Percentiles rank a stretch among this genome's conserved stretches.
Conservation (phyloP, 2,888 invertebrate species). For the Asteroscopus sphinx region DNA sequence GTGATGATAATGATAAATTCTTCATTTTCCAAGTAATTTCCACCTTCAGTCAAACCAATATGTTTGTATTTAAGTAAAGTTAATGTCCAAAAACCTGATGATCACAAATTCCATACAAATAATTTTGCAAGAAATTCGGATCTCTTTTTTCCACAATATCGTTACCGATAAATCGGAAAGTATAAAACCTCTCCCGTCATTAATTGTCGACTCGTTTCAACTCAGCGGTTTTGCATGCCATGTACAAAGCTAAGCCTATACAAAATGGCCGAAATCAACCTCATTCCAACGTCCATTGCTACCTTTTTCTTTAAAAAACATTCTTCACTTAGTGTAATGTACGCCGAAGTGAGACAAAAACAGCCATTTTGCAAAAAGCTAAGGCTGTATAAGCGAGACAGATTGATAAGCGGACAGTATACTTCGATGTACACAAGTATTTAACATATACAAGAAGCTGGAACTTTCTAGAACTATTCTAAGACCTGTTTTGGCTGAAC, state of each 20-base stretch:
- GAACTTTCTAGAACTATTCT: neutral
- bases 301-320: neutral
- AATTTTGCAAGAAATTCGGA: too few species aligned
- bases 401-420: slow-evolving; percentile 43
- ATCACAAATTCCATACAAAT: too few species aligned
- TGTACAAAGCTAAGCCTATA: slow-evolving; percentile 46
- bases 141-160: neutral
- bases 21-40: too few species aligned
- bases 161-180: neutral
- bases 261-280: slow-evolving; percentile 20
- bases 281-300: neutral
- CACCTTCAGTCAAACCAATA: too few species aligned
- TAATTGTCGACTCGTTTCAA: slow-evolving; percentile 18
- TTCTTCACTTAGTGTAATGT: neutral
- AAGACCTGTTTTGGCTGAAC: slow-evolving; percentile 15
- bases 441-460: slow-evolving; percentile 24
- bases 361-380: slow-evolving; percentile 27
- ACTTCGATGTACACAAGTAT: slow-evolving; percentile 26
- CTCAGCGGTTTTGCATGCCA: slow-evolving; percentile 39
- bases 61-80: too few species aligned
- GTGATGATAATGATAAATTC: too few species aligned
- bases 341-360: neutral
- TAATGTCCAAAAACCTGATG: neutral
- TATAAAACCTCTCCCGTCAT: slow-evolving; percentile 9
- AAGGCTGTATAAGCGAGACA: slow-evolving; percentile 35